Percentiles rank a stretch among this genome's conserved stretches.
Evolutionary conservation across 2,888 invertebrate genomes (phyloP).

Genomic region (Noctua janthina): DNA sequence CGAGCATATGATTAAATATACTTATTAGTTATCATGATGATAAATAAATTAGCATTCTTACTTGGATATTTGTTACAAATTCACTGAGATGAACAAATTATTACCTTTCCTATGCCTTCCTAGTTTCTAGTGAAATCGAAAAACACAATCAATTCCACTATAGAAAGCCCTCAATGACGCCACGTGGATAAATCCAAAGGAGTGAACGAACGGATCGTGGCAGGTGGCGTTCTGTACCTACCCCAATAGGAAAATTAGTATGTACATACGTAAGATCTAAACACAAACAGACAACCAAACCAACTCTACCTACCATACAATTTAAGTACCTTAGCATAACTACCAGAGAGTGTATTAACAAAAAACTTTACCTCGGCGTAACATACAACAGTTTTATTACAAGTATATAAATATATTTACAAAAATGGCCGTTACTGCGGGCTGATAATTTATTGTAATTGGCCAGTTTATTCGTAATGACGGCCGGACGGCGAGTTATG

Average conservation of each 20-base stretch:
- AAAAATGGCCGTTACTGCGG: constrained; percentile 85
- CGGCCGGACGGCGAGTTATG: too few species aligned
- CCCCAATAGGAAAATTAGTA: not conserved
- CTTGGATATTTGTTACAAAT: not conserved
- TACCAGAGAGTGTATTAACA: not conserved
- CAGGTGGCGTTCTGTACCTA: not conserved
- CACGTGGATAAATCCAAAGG: not conserved
- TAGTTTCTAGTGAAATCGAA: not conserved
- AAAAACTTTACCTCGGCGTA: constrained; percentile 25
- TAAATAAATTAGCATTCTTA: not conserved
- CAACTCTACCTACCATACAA: not conserved
- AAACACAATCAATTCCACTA: not conserved
- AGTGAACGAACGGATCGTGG: not conserved
- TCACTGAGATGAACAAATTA: not conserved
- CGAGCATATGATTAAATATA: too few species aligned
- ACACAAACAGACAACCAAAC: not conserved
- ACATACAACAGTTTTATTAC: constrained; percentile 50
- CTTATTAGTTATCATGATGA: not conserved
- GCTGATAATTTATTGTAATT: constrained; percentile 87
- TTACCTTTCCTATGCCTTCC: not conserved
- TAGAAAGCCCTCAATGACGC: not conserved
- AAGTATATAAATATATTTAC: constrained; percentile 69
- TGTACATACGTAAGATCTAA: not conserved
- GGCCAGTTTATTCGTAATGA: constrained; percentile 83
- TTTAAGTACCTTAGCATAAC: not conserved